These are phyloP conservation scores for Adelges cooleyi DNA, from an alignment of 1,140 invertebrate species.

Conservation along the genomic window DNA sequence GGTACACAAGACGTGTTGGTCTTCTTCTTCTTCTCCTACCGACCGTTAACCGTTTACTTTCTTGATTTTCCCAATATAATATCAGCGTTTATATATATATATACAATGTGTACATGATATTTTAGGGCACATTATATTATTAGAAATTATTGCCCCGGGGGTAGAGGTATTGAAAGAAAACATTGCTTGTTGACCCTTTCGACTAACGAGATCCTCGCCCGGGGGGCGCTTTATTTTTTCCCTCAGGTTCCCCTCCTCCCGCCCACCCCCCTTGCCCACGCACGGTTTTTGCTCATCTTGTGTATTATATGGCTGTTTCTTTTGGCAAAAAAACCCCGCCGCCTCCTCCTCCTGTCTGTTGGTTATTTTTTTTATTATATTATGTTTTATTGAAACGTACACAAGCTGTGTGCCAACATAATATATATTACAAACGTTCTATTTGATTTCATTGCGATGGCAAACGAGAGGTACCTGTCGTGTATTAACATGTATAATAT, in stretches of 20 bases:
- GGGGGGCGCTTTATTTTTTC: slow-evolving; percentile 12
- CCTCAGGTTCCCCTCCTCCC: neutral
- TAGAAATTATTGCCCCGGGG: slow-evolving; percentile 11
- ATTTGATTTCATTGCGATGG: slow-evolving; percentile 22
- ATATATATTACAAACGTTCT: neutral
- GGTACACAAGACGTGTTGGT: too few species aligned
- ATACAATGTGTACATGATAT: neutral
- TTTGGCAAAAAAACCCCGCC: too few species aligned
- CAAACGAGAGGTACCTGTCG: neutral
- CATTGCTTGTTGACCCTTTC: slow-evolving; percentile 26
- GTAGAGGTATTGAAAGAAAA: slow-evolving; percentile 17
- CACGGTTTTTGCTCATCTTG: neutral
- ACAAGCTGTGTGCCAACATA: neutral
- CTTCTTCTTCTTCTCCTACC: neutral
- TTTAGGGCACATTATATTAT: slow-evolving; percentile 24
- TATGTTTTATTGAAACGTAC: slow-evolving; percentile 22
- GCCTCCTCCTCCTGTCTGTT: neutral
- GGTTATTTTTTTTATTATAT: slow-evolving; percentile 25
- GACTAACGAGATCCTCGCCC: slow-evolving; percentile 23
- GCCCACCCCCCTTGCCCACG: too few species aligned
- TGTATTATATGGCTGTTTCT: too few species aligned
- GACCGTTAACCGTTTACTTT: too few species aligned
- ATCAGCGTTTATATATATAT: too few species aligned
- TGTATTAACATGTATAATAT: too few species aligned
- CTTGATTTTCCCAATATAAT: too few species aligned